Conservation (phyloP, 1,140 invertebrate species). For the Apis dorsata region DNA sequence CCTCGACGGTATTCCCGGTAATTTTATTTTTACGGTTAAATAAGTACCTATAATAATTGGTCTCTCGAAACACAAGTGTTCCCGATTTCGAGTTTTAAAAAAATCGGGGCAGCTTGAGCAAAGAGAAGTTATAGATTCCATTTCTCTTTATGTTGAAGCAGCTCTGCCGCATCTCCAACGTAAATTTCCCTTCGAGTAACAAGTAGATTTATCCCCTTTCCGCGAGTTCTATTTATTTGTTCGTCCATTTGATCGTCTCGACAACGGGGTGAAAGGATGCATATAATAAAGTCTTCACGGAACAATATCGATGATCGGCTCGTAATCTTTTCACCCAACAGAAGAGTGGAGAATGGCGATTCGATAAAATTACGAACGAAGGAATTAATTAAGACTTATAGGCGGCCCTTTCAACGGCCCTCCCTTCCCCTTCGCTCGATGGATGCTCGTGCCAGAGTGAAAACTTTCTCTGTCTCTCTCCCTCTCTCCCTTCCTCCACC, state of each 20-base stretch:
- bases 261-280: not conserved
- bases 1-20: not conserved
- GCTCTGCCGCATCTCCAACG: too few species aligned
- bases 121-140: not conserved
- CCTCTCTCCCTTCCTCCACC: not conserved
- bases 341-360: not conserved
- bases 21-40: not conserved
- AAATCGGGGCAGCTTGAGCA: not conserved
- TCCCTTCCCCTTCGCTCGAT: not conserved
- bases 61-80: not conserved
- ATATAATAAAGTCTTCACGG: not conserved
- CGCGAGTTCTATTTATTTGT: not conserved
- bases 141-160: not conserved
- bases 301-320: not conserved
- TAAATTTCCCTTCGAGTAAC: not conserved
- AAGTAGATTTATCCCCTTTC: not conserved
- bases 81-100: too few species aligned
- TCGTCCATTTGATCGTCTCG: not conserved
- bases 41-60: not conserved
- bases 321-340: conserved; percentile 15
- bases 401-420: conserved; percentile 21
- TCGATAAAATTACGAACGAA: conserved; percentile 25
- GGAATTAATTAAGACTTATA: conserved; percentile 47
- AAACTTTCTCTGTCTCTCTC: not conserved
- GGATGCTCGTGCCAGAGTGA: conserved; percentile 11